phyloP scores from a whole-genome alignment of 2,888 invertebrate species.

The Xanthia togata region DNA sequence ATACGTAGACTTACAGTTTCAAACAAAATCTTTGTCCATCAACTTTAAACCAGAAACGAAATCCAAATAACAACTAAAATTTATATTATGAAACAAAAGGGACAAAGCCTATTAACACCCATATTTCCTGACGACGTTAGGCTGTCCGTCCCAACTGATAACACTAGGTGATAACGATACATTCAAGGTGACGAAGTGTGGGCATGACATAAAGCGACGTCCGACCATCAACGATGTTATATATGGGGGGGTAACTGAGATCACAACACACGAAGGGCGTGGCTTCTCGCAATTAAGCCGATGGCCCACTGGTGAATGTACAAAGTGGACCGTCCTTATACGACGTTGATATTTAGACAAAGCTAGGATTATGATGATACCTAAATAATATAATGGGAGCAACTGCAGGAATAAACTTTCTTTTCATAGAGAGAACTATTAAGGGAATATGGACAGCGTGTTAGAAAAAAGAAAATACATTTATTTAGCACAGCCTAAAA shows the following conservation, averaged over 20 bases:
- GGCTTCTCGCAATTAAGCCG: conserved; percentile 67
- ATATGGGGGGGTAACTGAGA: conserved; percentile 59
- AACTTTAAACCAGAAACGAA: neutral
- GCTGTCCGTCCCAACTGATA: conserved; percentile 38
- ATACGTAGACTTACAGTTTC: neutral
- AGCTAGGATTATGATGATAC: conserved; percentile 23
- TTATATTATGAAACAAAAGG: neutral
- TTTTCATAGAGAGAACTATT: neutral
- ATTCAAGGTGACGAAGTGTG: conserved; percentile 57
- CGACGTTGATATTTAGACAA: conserved; percentile 45
- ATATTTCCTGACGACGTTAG: conserved; percentile 15
- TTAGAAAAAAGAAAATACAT: neutral
- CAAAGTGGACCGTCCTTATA: conserved; percentile 51
- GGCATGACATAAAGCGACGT: conserved; percentile 53
- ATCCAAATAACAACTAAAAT: neutral
- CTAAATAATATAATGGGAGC: neutral
- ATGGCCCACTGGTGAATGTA: conserved; percentile 64
- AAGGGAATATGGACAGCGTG: neutral
- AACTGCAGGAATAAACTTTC: too few relatives aligned
- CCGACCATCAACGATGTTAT: conserved; percentile 60
- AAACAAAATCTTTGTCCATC: neutral
- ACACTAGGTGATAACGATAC: conserved; percentile 56
- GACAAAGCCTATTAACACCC: conserved; percentile 5
- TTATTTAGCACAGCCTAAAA: too few relatives aligned
- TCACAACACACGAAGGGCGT: conserved; percentile 68